Percentiles rank a stretch among this genome's conserved stretches.
Conservation (phyloP, 35 echinoderm and acorn worm species). For the Patiria miniata region DNA sequence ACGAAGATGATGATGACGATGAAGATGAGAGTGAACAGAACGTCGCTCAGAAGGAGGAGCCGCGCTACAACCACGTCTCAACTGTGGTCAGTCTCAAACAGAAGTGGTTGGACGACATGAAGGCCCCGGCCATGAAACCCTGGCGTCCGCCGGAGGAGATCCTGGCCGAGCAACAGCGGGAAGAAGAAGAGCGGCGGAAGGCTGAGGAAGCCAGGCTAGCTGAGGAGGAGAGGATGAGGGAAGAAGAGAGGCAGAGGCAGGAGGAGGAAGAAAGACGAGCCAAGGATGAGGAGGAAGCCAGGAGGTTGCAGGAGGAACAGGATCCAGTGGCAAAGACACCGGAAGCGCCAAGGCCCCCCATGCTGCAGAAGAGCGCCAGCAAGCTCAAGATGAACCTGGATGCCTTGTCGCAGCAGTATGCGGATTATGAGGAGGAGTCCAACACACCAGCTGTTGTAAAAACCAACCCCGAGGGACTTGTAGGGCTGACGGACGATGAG, state of each 20-base stretch:
- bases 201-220: neutral
- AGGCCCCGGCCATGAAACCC: conserved; percentile 52
- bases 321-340: neutral
- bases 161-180: conserved; percentile 27
- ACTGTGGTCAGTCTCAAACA: conserved; percentile 60
- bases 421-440: conserved; percentile 11
- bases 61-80: conserved; percentile 53
- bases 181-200: conserved; percentile 20
- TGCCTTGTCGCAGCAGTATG: conserved; percentile 1
- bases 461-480: neutral
- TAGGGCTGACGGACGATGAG: conserved; percentile 25
- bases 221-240: conserved; percentile 16
- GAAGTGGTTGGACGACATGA: conserved; percentile 74
- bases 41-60: conserved; percentile 37
- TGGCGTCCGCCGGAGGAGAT: conserved; percentile 54
- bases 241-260: conserved; percentile 16
- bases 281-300: conserved; percentile 42
- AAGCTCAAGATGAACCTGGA: conserved; percentile 6
- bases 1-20: conserved; percentile 35
- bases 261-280: conserved; percentile 1
- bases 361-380: conserved; percentile 3
- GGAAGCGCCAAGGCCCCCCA: neutral
- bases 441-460: neutral
- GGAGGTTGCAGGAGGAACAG: neutral
- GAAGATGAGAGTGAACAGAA: conserved; percentile 50